A percentile compares a stretch with the other conserved stretches of the same genome.
Conservation (phyloP, 2,888 invertebrate species). For the Parnassius orleans region DNA sequence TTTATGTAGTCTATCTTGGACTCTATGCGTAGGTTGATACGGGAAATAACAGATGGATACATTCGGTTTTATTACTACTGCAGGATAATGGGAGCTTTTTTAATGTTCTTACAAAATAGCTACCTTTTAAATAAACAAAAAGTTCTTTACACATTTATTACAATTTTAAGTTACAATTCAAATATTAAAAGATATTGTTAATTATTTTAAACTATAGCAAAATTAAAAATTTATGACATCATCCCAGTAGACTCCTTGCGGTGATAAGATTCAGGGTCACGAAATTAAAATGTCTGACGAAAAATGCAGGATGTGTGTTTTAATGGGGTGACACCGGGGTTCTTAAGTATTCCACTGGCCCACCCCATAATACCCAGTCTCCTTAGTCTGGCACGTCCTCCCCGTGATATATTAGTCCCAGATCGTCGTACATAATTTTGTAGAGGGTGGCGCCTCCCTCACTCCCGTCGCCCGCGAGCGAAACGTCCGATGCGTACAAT, state of each 20-base stretch:
- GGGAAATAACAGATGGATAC: constrained; percentile 19
- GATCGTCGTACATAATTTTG: constrained; percentile 82
- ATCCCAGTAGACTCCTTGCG: too few relatives aligned
- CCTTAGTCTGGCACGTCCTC: constrained; percentile 81
- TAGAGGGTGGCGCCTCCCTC: constrained; percentile 65
- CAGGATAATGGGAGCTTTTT: constrained; percentile 3
- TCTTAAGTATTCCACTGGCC: constrained; percentile 80
- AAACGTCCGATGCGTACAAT: constrained; percentile 69
- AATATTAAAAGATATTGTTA: too few relatives aligned
- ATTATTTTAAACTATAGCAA: background rate
- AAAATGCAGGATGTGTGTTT: constrained; percentile 79
- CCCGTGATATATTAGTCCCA: constrained; percentile 81
- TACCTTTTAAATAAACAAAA: too few relatives aligned
- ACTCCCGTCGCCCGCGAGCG: constrained; percentile 59
- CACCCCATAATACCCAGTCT: constrained; percentile 79
- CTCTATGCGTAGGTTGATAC: constrained; percentile 11
- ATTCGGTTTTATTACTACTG: constrained; percentile 15
- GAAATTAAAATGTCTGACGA: constrained; percentile 77
- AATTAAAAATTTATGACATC: too few relatives aligned
- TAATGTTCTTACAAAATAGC: background rate
- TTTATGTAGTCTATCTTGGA: constrained; percentile 30
- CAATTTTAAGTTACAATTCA: too few relatives aligned
- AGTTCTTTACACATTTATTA: too few relatives aligned
- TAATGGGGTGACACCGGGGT: constrained; percentile 80
- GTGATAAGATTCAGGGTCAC: constrained; percentile 31